Evolutionary conservation across 2,888 invertebrate genomes (phyloP), one percentile per base, ranked within the genome.

Genomic region (Xylota segnis): DNA sequence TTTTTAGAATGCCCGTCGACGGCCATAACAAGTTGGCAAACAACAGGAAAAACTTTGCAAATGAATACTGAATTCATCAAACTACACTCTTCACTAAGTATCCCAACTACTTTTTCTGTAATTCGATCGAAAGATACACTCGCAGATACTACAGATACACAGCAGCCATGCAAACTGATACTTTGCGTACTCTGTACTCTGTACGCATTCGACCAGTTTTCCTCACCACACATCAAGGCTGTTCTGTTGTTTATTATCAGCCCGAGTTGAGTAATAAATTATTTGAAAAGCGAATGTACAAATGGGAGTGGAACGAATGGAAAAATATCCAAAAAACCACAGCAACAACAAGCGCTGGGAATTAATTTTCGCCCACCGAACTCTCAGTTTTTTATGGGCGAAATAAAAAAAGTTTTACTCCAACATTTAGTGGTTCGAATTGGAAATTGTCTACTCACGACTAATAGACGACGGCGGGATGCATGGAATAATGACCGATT

Each of bases 371-470:
- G 58, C 58, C 58, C 58, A 58, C 58, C 6, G 37, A 58, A 58
- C 34, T 58, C 7, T 37, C 6, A 37, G 12, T 12, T 37, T 56
- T 32, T 34, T 54, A 7, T 27, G 27, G 18, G 37, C 2, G 14
- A 29, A 54, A 54, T 32, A 37, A 58, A 58, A 58, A 58, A 32
- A 16, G 32, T n/a, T 12, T 32, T 32, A 9, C 3, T 23, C 23
- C 2, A 23, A 2, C 27, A 14, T 45, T 45, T 45, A 23, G 23
- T 37, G 34, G 27, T 34, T 66, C 66, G 18, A 66, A 37, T 66
- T 52, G 52, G 66, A 66, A 66, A 52, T 66, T 66, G 50, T 52
- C 37, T 34, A 37, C 52, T n/a, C 34, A 52, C 66, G 66, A 66
- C 14, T 65, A 34, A 34, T 50, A 29, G 14, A 18, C n/a, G 29